Conservation (phyloP, 2,888 invertebrate species). For the Taphrorychus bicolor region DNA sequence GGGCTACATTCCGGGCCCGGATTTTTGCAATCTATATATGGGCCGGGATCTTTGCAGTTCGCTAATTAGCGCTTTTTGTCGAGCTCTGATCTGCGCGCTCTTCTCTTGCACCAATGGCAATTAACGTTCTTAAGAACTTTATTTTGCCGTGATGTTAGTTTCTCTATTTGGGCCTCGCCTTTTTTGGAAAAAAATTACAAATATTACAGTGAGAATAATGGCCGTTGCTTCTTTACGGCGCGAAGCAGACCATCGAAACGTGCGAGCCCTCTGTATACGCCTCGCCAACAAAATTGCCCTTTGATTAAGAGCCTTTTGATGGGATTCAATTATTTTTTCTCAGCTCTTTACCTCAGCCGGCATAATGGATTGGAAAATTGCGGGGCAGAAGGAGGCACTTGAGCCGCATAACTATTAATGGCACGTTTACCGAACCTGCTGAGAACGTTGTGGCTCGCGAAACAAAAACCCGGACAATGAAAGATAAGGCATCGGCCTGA, state of each 20-base stretch:
- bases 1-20: conserved; percentile 50
- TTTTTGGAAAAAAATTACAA: conserved; percentile 34
- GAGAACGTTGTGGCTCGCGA: not conserved
- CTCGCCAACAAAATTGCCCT: too few relatives aligned
- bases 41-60: conserved; percentile 40
- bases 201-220: conserved; percentile 10
- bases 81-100: conserved; percentile 20
- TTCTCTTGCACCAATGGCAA: conserved; percentile 32
- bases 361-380: too few relatives aligned
- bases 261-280: too few relatives aligned
- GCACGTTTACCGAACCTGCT: too few relatives aligned
- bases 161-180: conserved; percentile 44
- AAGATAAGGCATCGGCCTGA: conserved; percentile 40
- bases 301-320: too few relatives aligned
- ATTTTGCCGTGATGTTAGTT: conserved; percentile 46
- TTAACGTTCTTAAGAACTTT: conserved; percentile 48
- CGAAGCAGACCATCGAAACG: too few relatives aligned
- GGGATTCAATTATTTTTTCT: too few relatives aligned
- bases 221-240: not conserved
- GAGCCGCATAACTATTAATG: too few relatives aligned
- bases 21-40: conserved; percentile 52
- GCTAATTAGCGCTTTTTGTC: conserved; percentile 47
- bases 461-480: conserved; percentile 32
- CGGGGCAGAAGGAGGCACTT: too few relatives aligned
- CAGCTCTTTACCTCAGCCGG: too few relatives aligned